Evolutionary conservation across 2,113 vertebrate species (phyloP), one percentile per base, ranked within the genome.

Genomic region (Lates calcarifer): DNA sequence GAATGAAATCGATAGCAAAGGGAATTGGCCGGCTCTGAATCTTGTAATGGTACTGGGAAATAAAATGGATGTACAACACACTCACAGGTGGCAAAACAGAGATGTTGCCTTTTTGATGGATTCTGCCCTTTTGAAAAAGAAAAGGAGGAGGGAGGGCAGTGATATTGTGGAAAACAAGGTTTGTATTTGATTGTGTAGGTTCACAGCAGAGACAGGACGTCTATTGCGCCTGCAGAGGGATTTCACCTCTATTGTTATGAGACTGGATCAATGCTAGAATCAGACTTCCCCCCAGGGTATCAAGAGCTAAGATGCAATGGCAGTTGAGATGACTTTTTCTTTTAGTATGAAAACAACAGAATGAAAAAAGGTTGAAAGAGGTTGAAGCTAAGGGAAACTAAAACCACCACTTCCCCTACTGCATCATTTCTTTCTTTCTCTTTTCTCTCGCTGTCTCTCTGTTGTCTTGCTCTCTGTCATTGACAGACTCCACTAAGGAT

Each of bases 1-100:
- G 80, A 89, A 89, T 83, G 74, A 90, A 94, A 95, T 95, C 93
- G 61, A 94, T 94, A 91, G 81, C 79, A 79, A 91, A 88, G 84
- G 81, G 87, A 92, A 93, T 91, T 87, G 91, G 85, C 81, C 71
- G 35, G 65, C 86, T 87, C 79, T 85, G 90, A 92, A 87, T 92
- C 89, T 87, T 87, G 64, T 90, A 90, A 90, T 87, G 79, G 85
- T 82, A 84, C 76, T 78, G 81, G 92, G 88, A 94, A 94, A 93
- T 91, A 72, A 89, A 93, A 92, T 87, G 77, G 92, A 92, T 89
- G 85, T 91, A 87, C 90, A 83, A 85, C 81, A 88, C 81, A 90
- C 90, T 90, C 89, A 83, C 88, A 91, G 90, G 89, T 93, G 92
- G 90, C 73, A 85, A 92, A 93, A 94, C 84, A 87, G 86, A 91